Evolutionary conservation across 2,888 invertebrate genomes (phyloP).

Genomic region (Dexiosoma caninum): DNA sequence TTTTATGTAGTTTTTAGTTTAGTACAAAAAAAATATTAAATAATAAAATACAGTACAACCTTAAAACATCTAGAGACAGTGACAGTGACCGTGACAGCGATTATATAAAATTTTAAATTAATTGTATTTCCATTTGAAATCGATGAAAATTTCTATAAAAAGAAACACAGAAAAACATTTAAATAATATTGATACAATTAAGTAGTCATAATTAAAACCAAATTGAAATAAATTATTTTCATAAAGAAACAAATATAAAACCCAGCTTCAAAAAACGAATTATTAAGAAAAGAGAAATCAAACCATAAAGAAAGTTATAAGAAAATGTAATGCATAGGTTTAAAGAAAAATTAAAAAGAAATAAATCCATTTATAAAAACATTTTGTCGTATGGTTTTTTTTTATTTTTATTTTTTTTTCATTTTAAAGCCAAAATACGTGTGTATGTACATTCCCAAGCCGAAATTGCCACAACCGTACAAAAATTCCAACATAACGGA

Average conservation of each 20-base stretch:
- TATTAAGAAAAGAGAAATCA: too few species aligned
- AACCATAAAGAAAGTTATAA: not conserved
- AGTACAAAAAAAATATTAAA: conserved; percentile 36
- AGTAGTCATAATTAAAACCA: conserved; percentile 1
- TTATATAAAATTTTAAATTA: conserved; percentile 65
- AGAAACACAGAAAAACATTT: too few species aligned
- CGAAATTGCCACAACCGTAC: too few species aligned
- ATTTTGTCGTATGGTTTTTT: not conserved
- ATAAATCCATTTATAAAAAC: not conserved
- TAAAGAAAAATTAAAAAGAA: conserved; percentile 13
- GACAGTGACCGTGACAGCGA: conserved; percentile 64
- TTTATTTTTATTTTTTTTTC: not conserved
- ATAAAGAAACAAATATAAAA: conserved; percentile 53
- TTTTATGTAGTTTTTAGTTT: conserved; percentile 52
- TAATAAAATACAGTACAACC: too few species aligned
- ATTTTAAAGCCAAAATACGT: not conserved
- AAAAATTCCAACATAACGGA: too few species aligned
- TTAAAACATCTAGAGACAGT: conserved; percentile 61
- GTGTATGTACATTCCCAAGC: too few species aligned
- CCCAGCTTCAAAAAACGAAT: not conserved
- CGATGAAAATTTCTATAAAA: conserved; percentile 15
- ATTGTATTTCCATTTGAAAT: conserved; percentile 37
- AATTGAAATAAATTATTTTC: conserved; percentile 57
- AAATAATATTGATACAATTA: conserved; percentile 8
- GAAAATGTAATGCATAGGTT: conserved; percentile 24